Conservation (phyloP, 2,113 vertebrate genomes). For the Ornithorhynchus anatinus region DNA sequence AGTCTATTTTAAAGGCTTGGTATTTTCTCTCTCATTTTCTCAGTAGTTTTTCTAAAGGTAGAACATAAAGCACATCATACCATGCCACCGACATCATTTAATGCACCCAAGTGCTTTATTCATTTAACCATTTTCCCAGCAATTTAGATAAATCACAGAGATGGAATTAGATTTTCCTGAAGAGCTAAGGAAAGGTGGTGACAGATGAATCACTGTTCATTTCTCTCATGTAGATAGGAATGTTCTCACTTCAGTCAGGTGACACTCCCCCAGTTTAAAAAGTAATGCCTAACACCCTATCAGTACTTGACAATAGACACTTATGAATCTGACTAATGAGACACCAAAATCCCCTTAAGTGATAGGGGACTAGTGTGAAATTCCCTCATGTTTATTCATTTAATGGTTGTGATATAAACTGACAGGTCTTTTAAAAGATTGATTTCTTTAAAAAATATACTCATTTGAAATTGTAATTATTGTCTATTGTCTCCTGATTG, state of each 20-base stretch:
- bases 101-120: conserved; percentile 41
- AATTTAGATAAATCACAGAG: conserved; percentile 52
- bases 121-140: conserved; percentile 22
- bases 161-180: conserved; percentile 54
- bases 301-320: conserved; percentile 23
- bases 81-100: conserved; percentile 44
- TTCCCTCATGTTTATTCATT: conserved; percentile 55
- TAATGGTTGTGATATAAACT: conserved; percentile 33
- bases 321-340: conserved; percentile 45
- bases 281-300: conserved; percentile 29
- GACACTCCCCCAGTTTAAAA: conserved; percentile 12
- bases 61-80: conserved; percentile 21
- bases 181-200: conserved; percentile 30
- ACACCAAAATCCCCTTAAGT: conserved; percentile 37
- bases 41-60: conserved; percentile 12
- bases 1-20: conserved; percentile 16
- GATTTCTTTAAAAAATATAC: conserved; percentile 61
- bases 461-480: conserved; percentile 53
- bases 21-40: conserved; percentile 18
- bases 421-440: conserved; percentile 42
- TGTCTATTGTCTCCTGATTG: too few species aligned
- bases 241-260: conserved; percentile 29
- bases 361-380: conserved; percentile 28
- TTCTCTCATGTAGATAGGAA: conserved; percentile 37
- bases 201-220: conserved; percentile 56